Base-by-base conservation (phyloP, 2,888 invertebrate genomes). In the Xestoiulus laeticollis region DNA sequence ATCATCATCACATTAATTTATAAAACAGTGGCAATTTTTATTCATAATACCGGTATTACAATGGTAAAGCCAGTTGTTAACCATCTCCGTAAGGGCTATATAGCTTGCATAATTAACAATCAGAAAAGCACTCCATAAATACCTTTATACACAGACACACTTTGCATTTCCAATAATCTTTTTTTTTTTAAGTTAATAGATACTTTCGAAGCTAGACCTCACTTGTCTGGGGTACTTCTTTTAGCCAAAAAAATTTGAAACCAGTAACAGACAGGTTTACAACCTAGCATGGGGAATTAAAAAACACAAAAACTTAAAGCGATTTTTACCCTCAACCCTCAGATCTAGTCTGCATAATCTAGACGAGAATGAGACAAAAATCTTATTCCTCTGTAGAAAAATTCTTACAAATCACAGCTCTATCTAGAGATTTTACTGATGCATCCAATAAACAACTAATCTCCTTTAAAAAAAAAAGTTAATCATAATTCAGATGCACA, bases 41-140 rank as follows among this genome's bases (percentile, higher is more conserved):
- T 59, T 59, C 53, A 59, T 59, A 83, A 38, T 32, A 85, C 85
- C 85, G 43, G 85, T 85, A 85, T 85, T 85, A 85, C 85, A 85
- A 43, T 6, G 85, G 44, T 85, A 85, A 59, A 85, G 43, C 26
- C 85, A 44, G 26, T 33, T 85, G 85, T 85, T 33, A 85, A 85
- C 85, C 85, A 19, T 85, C 26, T 85, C 83, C 83, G 22, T 38
- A 38, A 30, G 83, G 33, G 53, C 53, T 59, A 59, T 59, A 59
- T 59, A 59, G 19, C 53, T 59, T 59, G 53, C 53, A 59, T 59
- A 59, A 59, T n/a, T 59, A 59, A 59, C 53, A 59, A 59, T 59
- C 53, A 59, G 53, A 19, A 59, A 59, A 59, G 53, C 53, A 59
- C 53, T 59, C n/a, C 53, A 59, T 59, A 59, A 59, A 59, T 59